Evolutionary conservation across 1,140 invertebrate species (phyloP).

Genomic region (Euura lappo): DNA sequence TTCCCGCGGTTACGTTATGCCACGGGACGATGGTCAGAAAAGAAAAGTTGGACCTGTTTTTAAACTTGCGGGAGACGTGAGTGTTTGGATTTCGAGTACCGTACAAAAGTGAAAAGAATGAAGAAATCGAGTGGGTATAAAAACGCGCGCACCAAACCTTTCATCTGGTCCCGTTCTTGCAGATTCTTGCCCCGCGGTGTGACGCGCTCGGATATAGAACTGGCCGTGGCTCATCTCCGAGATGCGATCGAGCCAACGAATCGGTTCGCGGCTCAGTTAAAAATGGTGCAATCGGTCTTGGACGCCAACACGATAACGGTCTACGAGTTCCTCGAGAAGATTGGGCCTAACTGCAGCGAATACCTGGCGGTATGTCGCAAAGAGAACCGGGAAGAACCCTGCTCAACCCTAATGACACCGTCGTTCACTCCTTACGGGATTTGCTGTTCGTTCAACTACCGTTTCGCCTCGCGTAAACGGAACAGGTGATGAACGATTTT

Average conservation of each 20-base stretch:
- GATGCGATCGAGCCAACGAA: constrained; percentile 26
- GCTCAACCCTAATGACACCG: constrained; percentile 19
- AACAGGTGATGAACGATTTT: no score
- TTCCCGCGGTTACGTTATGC: constrained; percentile 37
- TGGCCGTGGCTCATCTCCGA: constrained; percentile 24
- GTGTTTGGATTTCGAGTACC: constrained; percentile 11
- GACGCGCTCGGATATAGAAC: constrained; percentile 20
- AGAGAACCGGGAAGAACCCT: constrained; percentile 21
- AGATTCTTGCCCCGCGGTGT: constrained; percentile 26
- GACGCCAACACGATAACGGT: constrained; percentile 25
- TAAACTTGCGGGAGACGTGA: constrained; percentile 9
- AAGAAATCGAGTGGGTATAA: no score
- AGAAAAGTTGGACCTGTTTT: constrained; percentile 22
- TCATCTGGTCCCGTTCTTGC: background rate
- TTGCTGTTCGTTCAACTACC: constrained; percentile 35
- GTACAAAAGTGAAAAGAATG: background rate
- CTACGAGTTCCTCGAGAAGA: constrained; percentile 20
- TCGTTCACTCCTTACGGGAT: constrained; percentile 25
- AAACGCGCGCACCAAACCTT: no score
- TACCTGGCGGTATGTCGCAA: constrained; percentile 26
- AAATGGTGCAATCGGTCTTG: constrained; percentile 27
- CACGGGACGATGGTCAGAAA: constrained; percentile 24
- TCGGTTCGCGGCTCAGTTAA: constrained; percentile 17
- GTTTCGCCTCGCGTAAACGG: background rate
- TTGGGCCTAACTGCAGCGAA: constrained; percentile 31